phyloP scores from a whole-genome alignment of 2,888 invertebrate species.

The Drymonia ruficornis region DNA sequence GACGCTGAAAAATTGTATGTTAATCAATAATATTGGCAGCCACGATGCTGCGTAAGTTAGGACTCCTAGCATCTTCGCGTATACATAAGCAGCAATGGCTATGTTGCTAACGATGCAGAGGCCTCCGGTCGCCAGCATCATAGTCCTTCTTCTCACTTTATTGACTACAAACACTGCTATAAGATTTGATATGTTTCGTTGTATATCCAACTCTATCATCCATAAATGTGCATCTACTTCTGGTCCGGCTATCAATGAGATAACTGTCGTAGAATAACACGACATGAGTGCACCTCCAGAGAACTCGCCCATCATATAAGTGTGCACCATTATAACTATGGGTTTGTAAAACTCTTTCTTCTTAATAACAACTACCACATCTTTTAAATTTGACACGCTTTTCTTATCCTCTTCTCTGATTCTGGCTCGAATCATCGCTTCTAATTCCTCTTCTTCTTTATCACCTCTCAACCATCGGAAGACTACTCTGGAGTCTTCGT shows the following conservation, averaged over 20 bases:
- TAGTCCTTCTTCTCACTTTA: conserved; percentile 80
- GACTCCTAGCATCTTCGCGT: conserved; percentile 40
- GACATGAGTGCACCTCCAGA: conserved; percentile 87
- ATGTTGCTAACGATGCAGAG: conserved; percentile 82
- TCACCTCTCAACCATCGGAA: conserved; percentile 85
- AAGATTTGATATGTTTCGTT: conserved; percentile 82
- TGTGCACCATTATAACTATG: conserved; percentile 80
- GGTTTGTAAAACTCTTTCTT: conserved; percentile 82
- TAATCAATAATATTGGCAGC: conserved; percentile 69
- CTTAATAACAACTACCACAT: conserved; percentile 34
- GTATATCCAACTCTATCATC: conserved; percentile 85
- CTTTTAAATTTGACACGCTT: conserved; percentile 23
- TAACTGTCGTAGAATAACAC: conserved; percentile 86
- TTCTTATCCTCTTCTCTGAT: conserved; percentile 36
- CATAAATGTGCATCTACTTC: conserved; percentile 84
- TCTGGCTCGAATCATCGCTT: conserved; percentile 60
- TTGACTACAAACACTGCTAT: conserved; percentile 83
- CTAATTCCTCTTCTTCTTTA: conserved; percentile 66
- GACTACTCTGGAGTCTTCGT: conserved; percentile 80
- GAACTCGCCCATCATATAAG: conserved; percentile 85
- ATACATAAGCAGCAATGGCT: conserved; percentile 69
- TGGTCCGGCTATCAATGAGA: conserved; percentile 79
- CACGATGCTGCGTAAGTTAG: conserved; percentile 55
- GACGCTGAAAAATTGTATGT: conserved; percentile 79
- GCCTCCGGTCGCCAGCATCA: conserved; percentile 81